Conservation (phyloP, 2,797 vertebrate genomes). For the Typhlichthys subterraneus region DNA sequence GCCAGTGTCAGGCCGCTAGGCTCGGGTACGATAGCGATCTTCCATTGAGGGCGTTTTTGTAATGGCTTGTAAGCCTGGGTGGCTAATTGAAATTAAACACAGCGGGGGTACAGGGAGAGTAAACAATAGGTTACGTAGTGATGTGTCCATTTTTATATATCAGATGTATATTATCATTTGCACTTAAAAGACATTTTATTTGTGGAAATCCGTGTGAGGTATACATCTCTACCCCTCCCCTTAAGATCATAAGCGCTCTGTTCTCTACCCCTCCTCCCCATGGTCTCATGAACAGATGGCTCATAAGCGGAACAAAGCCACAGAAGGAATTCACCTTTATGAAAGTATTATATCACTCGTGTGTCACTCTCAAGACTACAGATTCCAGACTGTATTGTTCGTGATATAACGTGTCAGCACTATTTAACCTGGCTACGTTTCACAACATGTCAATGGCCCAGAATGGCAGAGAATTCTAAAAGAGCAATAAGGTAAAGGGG, state of each 20-base stretch:
- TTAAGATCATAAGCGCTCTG: too few relatives aligned
- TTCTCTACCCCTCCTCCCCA: too few relatives aligned
- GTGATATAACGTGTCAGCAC: neutral
- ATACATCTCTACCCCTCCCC: too few relatives aligned
- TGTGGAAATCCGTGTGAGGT: too few relatives aligned
- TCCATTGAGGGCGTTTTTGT: conserved; percentile 17
- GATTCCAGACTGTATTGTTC: too few relatives aligned
- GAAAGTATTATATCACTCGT: too few relatives aligned
- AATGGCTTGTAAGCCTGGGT: neutral
- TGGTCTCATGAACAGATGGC: too few relatives aligned
- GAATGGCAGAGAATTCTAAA: neutral
- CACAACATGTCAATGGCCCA: neutral
- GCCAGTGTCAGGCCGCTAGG: conserved; percentile 6
- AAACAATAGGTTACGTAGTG: neutral
- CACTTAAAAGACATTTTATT: too few relatives aligned
- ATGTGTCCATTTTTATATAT: neutral
- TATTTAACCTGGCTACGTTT: neutral
- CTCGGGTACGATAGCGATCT: conserved; percentile 7
- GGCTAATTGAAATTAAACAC: neutral
- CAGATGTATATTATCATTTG: neutral
- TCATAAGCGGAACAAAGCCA: too few relatives aligned
- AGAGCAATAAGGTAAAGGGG: neutral
- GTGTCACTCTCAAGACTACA: too few relatives aligned
- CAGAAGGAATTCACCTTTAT: too few relatives aligned
- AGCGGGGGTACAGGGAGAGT: neutral